A percentile compares a stretch with the other conserved stretches of the same genome.
phyloP scores from a whole-genome alignment of 2,888 invertebrate genomes.

The Oegoconia quadripuncta region DNA sequence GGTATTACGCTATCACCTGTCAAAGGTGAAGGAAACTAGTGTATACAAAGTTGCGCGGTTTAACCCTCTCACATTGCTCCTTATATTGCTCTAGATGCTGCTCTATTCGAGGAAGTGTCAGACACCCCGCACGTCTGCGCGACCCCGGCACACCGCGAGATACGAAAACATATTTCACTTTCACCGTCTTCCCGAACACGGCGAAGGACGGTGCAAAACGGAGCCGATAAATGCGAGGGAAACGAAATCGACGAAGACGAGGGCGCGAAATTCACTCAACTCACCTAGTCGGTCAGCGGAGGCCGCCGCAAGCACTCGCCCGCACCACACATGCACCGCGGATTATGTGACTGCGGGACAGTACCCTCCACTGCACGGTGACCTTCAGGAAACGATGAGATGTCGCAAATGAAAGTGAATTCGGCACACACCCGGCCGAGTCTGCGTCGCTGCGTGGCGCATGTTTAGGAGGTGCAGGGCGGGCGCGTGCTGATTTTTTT shows the following conservation, averaged over 20 bases:
- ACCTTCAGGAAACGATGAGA: conserved; percentile 75
- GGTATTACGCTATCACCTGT: conserved; percentile 44
- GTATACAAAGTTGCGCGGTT: conserved; percentile 60
- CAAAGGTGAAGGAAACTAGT: conserved; percentile 40
- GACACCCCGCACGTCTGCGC: conserved; percentile 44
- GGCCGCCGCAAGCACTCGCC: conserved; percentile 62
- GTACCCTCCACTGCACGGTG: conserved; percentile 60
- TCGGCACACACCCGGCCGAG: conserved; percentile 71
- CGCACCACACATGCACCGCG: conserved; percentile 52
- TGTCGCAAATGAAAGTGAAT: conserved; percentile 80
- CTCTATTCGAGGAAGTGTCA: conserved; percentile 23
- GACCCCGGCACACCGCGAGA: conserved; percentile 19
- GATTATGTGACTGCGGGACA: conserved; percentile 25
- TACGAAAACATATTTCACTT: conserved; percentile 43
- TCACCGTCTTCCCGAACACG: conserved; percentile 50
- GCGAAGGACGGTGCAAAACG: conserved; percentile 65
- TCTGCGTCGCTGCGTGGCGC: conserved; percentile 80
- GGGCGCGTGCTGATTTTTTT: conserved; percentile 75
- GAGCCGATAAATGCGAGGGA: conserved; percentile 65
- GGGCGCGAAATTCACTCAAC: conserved; percentile 63
- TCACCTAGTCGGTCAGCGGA: conserved; percentile 72
- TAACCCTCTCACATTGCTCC: conserved; percentile 48
- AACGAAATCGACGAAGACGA: conserved; percentile 53
- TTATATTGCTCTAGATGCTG: conserved; percentile 39
- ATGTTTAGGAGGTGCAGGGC: conserved; percentile 79